Conservation (phyloP, 2,113 vertebrate genomes). For the Scomber colias region DNA sequence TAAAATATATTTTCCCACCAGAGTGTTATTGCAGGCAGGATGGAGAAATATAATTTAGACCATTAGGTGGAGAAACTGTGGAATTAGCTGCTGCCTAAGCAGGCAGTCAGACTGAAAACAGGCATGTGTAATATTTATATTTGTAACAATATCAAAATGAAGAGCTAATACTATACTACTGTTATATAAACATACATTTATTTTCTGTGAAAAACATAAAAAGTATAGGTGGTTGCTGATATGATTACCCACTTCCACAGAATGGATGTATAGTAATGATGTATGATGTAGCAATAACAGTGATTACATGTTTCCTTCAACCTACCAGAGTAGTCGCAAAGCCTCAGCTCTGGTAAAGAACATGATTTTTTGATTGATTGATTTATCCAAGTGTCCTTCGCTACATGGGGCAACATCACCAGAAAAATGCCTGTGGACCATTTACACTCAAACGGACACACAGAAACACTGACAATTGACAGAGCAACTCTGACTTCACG, state of each 20-base stretch:
- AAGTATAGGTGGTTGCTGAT: too few species aligned
- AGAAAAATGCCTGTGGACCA: neutral
- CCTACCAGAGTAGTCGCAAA: neutral
- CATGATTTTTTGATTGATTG: neutral
- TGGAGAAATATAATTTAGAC: too few species aligned
- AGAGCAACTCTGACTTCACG: constrained; percentile 25
- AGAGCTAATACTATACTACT: too few species aligned
- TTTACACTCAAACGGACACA: constrained; percentile 13
- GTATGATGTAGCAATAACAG: neutral
- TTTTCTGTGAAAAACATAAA: too few species aligned
- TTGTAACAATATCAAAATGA: too few species aligned
- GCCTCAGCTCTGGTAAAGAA: neutral
- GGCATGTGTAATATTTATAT: too few species aligned
- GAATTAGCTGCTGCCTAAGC: too few species aligned
- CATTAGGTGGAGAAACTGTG: too few species aligned
- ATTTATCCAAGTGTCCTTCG: constrained; percentile 20
- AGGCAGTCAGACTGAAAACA: too few species aligned
- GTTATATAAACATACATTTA: too few species aligned
- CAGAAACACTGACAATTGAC: constrained; percentile 7
- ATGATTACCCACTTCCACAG: too few species aligned
- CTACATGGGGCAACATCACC: constrained; percentile 9
- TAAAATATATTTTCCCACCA: too few species aligned
- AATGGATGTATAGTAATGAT: neutral
- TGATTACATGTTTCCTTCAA: neutral
- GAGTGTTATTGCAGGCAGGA: neutral